Evolutionary conservation across 1,140 invertebrate species (phyloP).

Genomic region (Bombus picipes): DNA sequence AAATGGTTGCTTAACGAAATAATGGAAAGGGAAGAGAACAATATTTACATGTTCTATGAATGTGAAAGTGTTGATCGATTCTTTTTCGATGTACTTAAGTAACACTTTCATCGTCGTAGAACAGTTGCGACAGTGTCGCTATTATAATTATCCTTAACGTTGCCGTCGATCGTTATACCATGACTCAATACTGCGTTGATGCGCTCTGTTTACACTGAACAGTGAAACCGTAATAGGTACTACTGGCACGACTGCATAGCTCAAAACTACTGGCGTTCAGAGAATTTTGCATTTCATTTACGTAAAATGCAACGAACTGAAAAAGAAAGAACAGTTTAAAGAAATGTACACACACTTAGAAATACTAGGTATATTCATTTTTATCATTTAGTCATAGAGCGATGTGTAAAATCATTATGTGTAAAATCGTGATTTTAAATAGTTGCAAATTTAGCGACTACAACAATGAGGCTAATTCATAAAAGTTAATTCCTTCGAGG

Average conservation of each 20-base stretch:
- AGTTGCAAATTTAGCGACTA: background rate
- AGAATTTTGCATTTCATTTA: constrained; percentile 25
- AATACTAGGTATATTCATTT: background rate
- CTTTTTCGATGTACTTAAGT: background rate
- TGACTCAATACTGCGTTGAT: constrained; percentile 42
- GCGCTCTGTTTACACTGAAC: constrained; percentile 49
- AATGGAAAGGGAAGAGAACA: background rate
- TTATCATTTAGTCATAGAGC: background rate
- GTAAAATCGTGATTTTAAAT: background rate
- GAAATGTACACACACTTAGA: background rate
- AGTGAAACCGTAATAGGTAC: constrained; percentile 29
- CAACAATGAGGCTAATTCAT: background rate
- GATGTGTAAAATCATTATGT: background rate
- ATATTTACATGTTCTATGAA: background rate
- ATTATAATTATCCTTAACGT: constrained; percentile 38
- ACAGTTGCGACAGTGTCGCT: background rate
- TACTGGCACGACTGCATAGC: constrained; percentile 19
- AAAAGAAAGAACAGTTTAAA: background rate
- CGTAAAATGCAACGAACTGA: background rate
- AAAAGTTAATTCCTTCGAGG: background rate
- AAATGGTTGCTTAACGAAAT: background rate
- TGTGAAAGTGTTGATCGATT: background rate
- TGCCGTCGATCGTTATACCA: constrained; percentile 25
- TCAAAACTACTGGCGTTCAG: background rate
- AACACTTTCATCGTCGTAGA: constrained; percentile 2